A percentile compares a stretch with the other conserved stretches of the same genome.
Conservation (phyloP, 2,797 vertebrate species). For the Xiphophorus birchmanni region DNA sequence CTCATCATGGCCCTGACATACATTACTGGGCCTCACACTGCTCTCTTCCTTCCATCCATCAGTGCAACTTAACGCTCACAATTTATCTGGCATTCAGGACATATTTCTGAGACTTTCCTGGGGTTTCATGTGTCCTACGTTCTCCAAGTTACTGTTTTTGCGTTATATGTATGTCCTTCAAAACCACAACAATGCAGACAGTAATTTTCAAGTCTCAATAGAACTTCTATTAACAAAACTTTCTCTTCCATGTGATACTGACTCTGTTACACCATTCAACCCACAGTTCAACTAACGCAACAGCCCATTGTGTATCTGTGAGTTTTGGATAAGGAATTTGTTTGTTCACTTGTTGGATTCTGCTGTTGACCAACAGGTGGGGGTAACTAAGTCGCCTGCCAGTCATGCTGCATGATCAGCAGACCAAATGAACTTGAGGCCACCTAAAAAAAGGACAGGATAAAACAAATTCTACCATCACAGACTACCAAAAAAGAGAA, state of each 20-base stretch:
- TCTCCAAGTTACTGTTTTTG: slow-evolving; percentile 20
- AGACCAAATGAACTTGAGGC: slow-evolving; percentile 8
- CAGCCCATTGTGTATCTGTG: slow-evolving; percentile 11
- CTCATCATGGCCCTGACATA: slow-evolving; percentile 39
- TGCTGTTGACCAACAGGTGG: slow-evolving; percentile 26
- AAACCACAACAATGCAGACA: slow-evolving; percentile 10
- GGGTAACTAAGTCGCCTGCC: slow-evolving; percentile 29
- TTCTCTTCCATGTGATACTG: not conserved
- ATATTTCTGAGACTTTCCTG: slow-evolving; percentile 38
- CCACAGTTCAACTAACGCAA: slow-evolving; percentile 5
- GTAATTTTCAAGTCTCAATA: slow-evolving; percentile 4
- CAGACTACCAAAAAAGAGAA: not conserved
- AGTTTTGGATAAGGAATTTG: slow-evolving; percentile 25
- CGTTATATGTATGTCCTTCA: slow-evolving; percentile 3
- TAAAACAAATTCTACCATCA: not conserved
- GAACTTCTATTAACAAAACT: slow-evolving; percentile 2
- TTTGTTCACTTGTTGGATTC: slow-evolving; percentile 34
- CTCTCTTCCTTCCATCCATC: slow-evolving; percentile 22
- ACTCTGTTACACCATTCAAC: slow-evolving; percentile 1
- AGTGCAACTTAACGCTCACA: slow-evolving; percentile 9
- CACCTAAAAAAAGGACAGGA: not conserved
- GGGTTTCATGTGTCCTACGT: slow-evolving; percentile 18
- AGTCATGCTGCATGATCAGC: slow-evolving; percentile 8
- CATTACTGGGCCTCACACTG: slow-evolving; percentile 25
- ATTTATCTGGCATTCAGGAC: slow-evolving; percentile 28